These are phyloP conservation scores for Serripes groenlandicus DNA, from an alignment of 2,888 invertebrate genomes.

Conservation along the genomic window DNA sequence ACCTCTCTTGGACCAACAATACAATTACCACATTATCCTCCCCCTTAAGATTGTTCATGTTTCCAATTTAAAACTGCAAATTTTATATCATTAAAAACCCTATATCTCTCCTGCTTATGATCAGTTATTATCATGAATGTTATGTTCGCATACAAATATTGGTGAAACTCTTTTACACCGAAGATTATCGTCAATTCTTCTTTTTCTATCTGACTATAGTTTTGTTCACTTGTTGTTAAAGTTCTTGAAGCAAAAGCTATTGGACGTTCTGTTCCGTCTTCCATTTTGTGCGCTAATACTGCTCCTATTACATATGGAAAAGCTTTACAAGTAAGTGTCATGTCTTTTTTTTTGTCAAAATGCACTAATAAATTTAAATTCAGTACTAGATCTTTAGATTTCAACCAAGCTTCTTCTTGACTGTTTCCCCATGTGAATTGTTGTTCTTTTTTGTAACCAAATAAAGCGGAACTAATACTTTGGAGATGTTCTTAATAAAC, in stretches of 20 bases:
- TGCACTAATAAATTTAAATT: slow-evolving; percentile 74
- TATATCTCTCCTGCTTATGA: too few relatives aligned
- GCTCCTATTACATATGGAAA: slow-evolving; percentile 81
- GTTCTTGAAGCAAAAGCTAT: slow-evolving; percentile 54
- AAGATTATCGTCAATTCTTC: slow-evolving; percentile 69
- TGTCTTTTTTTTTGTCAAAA: slow-evolving; percentile 76
- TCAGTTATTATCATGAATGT: too few relatives aligned
- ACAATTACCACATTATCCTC: too few relatives aligned
- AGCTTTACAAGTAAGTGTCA: slow-evolving; percentile 85
- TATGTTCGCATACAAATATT: slow-evolving; percentile 66
- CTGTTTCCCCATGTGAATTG: slow-evolving; percentile 47
- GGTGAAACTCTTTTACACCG: slow-evolving; percentile 69
- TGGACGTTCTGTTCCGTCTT: slow-evolving; percentile 44
- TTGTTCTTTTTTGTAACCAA: slow-evolving; percentile 55
- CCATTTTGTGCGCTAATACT: slow-evolving; percentile 70
- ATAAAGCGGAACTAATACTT: slow-evolving; percentile 71
- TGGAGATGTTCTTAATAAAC: too few relatives aligned
- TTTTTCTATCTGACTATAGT: slow-evolving; percentile 71
- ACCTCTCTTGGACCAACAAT: too few relatives aligned
- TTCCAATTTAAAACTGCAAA: too few relatives aligned
- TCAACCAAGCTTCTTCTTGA: slow-evolving; percentile 61
- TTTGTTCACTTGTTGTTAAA: slow-evolving; percentile 60
- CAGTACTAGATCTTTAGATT: slow-evolving; percentile 62
- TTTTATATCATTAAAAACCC: too few relatives aligned
- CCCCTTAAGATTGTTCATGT: too few relatives aligned